Base-by-base conservation (phyloP, 1,140 invertebrate genomes). In the Cephus cinctus region DNA sequence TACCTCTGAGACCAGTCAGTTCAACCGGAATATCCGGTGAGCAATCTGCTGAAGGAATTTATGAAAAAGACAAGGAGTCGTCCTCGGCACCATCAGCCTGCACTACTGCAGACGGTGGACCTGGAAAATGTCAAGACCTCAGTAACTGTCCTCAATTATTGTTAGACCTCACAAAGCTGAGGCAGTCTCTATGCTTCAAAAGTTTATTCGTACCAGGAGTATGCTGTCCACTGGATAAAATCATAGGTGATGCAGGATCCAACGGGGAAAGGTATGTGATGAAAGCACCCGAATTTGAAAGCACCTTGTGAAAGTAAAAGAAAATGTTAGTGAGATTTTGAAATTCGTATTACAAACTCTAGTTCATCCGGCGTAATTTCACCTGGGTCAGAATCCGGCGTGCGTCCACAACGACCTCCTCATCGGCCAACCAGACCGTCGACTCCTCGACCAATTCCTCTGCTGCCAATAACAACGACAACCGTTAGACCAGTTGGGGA, bases 121-220 rank as follows among this genome's bases (percentile, higher is more conserved):
- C 78, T 1, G 93, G 93, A n/a, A 83, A 86, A 47, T 96, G 93
- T 55, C 86, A 92, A 57, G 92, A 95, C 68, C 77, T 96, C 5
- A 90, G 89, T 55, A 88, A 88, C 51, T 96, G 93, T 71, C 91
- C 92, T 0, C 89, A 92, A 54, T 68, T 96, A 8, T 75, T 96
- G 1, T 71, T 96, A 5, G 90, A 96, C 66, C 76, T 95, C 8
- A 82, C 83, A 5, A 89, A 85, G 63, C 75, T 96, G 0, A 76
- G 92, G 25, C 88, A 93, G 61, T 94, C 90, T 0, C 78, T 96
- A 5, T 96, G 93, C 65, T 96, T 96, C 63, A 94, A 95, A 72
- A 90, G 88, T 52, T 76, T 95, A 1, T 93, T 95, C 60, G 88
- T 93, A 2, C 93, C 93, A 2, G 93, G 92, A 12, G 91, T 95